Percentiles rank a stretch among this genome's conserved stretches.
phyloP scores from a whole-genome alignment of 2,888 invertebrate species.

The Drosophila anceps region DNA sequence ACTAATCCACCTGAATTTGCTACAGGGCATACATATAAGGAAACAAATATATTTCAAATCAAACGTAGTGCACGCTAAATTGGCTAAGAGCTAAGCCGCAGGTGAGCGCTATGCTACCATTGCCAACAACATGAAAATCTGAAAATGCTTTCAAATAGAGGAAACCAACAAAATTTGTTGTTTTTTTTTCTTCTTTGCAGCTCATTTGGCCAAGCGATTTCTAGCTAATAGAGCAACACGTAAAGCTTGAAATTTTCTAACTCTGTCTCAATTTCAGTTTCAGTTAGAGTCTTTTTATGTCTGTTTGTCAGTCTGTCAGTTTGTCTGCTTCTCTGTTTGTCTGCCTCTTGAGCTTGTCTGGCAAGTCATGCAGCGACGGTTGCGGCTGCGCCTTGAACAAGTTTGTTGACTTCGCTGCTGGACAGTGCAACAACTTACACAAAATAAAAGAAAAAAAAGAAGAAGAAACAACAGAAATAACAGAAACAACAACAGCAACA shows the following conservation, averaged over 20 bases:
- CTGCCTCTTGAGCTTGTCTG: slow-evolving; percentile 48
- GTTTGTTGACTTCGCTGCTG: slow-evolving; percentile 69
- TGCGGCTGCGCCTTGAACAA: slow-evolving; percentile 65
- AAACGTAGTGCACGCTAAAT: background rate
- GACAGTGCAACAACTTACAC: slow-evolving; percentile 53
- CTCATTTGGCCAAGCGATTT: slow-evolving; percentile 27
- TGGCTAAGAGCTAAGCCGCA: background rate
- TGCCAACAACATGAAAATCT: background rate
- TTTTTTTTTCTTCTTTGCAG: slow-evolving; percentile 16
- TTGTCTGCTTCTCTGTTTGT: slow-evolving; percentile 15
- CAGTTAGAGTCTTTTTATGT: slow-evolving; percentile 29
- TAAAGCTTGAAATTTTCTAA: slow-evolving; percentile 43
- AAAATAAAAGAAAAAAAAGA: slow-evolving; percentile 16
- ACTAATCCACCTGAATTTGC: background rate
- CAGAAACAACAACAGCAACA: background rate
- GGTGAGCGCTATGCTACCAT: background rate
- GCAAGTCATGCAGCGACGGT: slow-evolving; percentile 56
- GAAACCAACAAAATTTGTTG: slow-evolving; percentile 25
- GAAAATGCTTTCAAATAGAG: background rate
- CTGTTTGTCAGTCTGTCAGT: slow-evolving; percentile 19
- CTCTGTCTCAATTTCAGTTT: slow-evolving; percentile 19
- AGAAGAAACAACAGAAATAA: slow-evolving; percentile 6
- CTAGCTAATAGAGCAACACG: slow-evolving; percentile 33
- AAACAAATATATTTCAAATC: background rate
- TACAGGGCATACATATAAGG: slow-evolving; percentile 1